These are phyloP conservation scores for Potorous gilbertii DNA, from an alignment of 2,797 vertebrate species.

Conservation along the genomic window DNA sequence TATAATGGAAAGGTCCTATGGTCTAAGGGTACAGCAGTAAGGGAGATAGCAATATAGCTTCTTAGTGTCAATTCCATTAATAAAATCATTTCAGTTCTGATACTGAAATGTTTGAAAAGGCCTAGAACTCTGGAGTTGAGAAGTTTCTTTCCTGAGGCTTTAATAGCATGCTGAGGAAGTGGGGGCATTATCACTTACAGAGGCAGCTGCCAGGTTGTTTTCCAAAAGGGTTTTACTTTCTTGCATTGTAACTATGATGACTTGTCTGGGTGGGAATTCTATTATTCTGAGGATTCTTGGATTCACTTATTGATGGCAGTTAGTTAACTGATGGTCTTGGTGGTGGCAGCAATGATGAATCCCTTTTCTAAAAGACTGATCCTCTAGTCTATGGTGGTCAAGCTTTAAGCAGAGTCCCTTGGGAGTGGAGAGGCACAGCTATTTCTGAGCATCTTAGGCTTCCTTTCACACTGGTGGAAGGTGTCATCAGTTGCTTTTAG, in stretches of 20 bases:
- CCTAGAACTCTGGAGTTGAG: too few relatives aligned
- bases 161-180: too few relatives aligned
- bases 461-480: too few relatives aligned
- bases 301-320: neutral
- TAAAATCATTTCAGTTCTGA: too few relatives aligned
- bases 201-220: neutral
- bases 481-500: too few relatives aligned
- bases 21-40: too few relatives aligned
- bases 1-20: too few relatives aligned
- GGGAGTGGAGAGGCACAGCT: too few relatives aligned
- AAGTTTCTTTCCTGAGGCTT: neutral
- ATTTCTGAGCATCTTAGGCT: neutral
- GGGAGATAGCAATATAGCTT: too few relatives aligned
- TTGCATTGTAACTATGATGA: neutral
- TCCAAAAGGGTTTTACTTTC: neutral
- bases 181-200: too few relatives aligned
- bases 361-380: neutral
- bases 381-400: neutral
- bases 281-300: neutral
- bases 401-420: neutral
- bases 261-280: neutral
- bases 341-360: neutral
- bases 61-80: too few relatives aligned
- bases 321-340: neutral
- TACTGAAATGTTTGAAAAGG: too few relatives aligned